Evolutionary conservation across 2,888 invertebrate genomes (phyloP), one percentile per base, ranked within the genome.

Genomic region (Dryococelus australis): DNA sequence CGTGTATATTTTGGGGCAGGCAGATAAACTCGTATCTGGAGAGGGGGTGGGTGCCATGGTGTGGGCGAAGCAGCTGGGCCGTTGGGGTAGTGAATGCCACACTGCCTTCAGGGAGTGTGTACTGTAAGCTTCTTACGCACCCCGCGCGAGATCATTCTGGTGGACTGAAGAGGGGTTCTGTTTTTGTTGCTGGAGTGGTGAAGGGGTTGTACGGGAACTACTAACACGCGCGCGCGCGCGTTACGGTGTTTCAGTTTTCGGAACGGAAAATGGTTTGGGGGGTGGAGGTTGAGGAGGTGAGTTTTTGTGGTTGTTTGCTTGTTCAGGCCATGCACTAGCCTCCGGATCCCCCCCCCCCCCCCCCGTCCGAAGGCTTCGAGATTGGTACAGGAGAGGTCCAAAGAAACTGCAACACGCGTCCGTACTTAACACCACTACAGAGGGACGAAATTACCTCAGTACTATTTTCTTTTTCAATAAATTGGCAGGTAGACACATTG

Each of bases 231-330:
- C 16, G 20, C n/a, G 65, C 16, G 65, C 24, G 65, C 1, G 20
- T 24, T 10, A 9, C 12, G 20, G 0, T 65, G 65, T 65, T 20
- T 65, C 24, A n/a, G 65, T n/a, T n/a, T 20, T 65, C 65, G 20
- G 6, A 9, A 9, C 13, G 65, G 65, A 8, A 65, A 65, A 65
- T 12, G 24, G 24, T 3, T 0, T 0, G n/a, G 20, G 65, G 8
- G n/a, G n/a, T 8, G 20, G 65, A 65, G 24, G 10, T 65, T 0
- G 65, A 16, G 16, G 6, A 65, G 24, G n/a, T 65, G n/a, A 65
- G 65, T 65, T 65, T 65, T 65, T 65, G 65, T n/a, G n/a, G 65
- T 65, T 65, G 65, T 6, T 65, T 65, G 65, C 65, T n/a, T 65
- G 20, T 65, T 65, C 65, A n/a, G 65, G 6, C 24, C 65, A 16